phyloP scores from a whole-genome alignment of 2,797 vertebrate species.

The Poliocrania exsul region DNA sequence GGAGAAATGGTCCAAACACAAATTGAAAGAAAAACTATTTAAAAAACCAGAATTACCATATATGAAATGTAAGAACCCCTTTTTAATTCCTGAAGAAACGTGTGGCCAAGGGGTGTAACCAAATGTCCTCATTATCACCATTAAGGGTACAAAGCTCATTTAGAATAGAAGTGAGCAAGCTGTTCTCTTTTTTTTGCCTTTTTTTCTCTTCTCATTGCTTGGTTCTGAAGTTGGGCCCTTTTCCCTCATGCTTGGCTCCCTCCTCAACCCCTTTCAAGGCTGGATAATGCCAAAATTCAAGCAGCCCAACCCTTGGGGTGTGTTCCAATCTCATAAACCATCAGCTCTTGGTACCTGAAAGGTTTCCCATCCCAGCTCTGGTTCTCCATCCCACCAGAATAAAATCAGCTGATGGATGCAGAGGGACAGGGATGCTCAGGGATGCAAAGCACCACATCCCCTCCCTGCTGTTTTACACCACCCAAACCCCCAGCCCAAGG shows the following conservation, averaged over 20 bases:
- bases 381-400: neutral
- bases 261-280: neutral
- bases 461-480: neutral
- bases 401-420: neutral
- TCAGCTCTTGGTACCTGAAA: neutral
- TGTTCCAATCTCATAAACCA: neutral
- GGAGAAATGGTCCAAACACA: neutral
- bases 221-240: neutral
- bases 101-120: neutral
- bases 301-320: too few species aligned
- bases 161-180: neutral
- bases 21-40: neutral
- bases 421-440: neutral
- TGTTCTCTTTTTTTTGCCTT: neutral
- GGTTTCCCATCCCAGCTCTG: neutral
- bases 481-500: neutral
- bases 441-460: neutral
- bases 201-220: neutral
- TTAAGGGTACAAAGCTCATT: neutral
- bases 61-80: fast-evolving
- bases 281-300: neutral
- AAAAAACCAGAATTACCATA: fast-evolving
- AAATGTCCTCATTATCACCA: neutral
- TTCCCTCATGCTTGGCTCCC: neutral
- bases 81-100: neutral